Conservation (phyloP, 2,113 vertebrate species). For the Leptodactylus fuscus region DNA sequence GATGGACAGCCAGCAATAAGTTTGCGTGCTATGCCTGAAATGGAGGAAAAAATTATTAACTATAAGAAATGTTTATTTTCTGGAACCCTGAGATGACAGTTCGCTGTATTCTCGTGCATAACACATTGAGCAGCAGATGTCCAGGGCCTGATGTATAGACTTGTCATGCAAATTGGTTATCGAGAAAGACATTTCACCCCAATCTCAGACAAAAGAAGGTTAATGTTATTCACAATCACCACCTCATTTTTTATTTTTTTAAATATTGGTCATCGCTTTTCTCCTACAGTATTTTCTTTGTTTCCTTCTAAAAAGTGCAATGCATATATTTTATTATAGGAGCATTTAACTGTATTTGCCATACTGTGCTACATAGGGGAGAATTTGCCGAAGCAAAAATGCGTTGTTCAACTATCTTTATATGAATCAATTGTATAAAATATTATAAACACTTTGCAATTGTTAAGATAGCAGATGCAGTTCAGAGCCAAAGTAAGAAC, state of each 20-base stretch:
- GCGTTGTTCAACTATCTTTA: too few species aligned
- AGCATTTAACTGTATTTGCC: not conserved
- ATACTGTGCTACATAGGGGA: too few species aligned
- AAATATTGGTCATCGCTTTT: conserved; percentile 7
- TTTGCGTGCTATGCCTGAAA: conserved; percentile 9
- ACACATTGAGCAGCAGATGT: not conserved
- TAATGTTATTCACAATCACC: not conserved
- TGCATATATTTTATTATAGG: too few species aligned
- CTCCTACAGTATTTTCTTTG: not conserved
- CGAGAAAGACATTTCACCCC: not conserved
- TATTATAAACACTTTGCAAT: too few species aligned
- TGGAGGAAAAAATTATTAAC: conserved; percentile 21
- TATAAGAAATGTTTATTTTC: conserved; percentile 31
- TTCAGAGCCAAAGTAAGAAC: too few species aligned
- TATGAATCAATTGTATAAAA: too few species aligned
- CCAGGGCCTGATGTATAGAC: not conserved
- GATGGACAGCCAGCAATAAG: conserved; percentile 29
- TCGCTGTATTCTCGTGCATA: not conserved
- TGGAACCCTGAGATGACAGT: not conserved
- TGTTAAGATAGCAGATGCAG: too few species aligned
- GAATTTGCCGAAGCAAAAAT: too few species aligned
- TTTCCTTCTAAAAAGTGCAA: not conserved
- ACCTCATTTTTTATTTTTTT: not conserved
- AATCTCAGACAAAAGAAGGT: not conserved
- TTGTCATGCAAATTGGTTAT: not conserved